These are phyloP conservation scores for Botrylloides violaceus DNA, from an alignment of 23 tunicate genomes.

Conservation along the genomic window DNA sequence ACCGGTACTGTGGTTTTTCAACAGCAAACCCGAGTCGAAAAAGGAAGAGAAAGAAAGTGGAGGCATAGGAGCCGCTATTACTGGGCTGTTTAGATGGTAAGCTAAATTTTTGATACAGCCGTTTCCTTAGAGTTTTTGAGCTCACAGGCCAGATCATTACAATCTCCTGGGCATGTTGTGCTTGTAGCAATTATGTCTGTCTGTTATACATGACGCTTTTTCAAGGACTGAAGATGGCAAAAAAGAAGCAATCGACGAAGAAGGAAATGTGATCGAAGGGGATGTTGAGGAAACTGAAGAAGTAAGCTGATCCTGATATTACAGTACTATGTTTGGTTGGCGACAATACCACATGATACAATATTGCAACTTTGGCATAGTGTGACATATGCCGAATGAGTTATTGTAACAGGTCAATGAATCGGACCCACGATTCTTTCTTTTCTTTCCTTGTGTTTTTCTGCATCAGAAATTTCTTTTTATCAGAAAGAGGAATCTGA, in stretches of 20 bases:
- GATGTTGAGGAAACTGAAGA: slow-evolving; percentile 16
- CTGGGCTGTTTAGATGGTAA: slow-evolving; percentile 25
- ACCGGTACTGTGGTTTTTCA: no score
- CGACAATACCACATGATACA: no score
- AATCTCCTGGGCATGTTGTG: no score
- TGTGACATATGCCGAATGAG: no score
- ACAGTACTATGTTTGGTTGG: no score
- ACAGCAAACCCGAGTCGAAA: neutral
- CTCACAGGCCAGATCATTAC: no score
- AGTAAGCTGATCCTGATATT: neutral
- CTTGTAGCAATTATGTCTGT: neutral
- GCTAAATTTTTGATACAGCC: neutral
- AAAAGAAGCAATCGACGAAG: slow-evolving; percentile 11
- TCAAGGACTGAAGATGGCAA: slow-evolving; percentile 24
- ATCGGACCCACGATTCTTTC: neutral
- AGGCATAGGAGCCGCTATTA: slow-evolving; percentile 26
- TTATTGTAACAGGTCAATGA: no score
- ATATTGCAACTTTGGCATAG: no score
- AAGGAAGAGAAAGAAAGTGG: slow-evolving; percentile 6
- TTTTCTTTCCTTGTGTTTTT: neutral
- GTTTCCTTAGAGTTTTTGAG: neutral
- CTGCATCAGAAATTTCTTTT: neutral
- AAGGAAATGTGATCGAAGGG: slow-evolving; percentile 4
- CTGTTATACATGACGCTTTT: neutral
- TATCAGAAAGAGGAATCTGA: slow-evolving; percentile 11